Evolutionary conservation across 2,797 vertebrate genomes (phyloP).

Genomic region (Halcyon smyrnensis): DNA sequence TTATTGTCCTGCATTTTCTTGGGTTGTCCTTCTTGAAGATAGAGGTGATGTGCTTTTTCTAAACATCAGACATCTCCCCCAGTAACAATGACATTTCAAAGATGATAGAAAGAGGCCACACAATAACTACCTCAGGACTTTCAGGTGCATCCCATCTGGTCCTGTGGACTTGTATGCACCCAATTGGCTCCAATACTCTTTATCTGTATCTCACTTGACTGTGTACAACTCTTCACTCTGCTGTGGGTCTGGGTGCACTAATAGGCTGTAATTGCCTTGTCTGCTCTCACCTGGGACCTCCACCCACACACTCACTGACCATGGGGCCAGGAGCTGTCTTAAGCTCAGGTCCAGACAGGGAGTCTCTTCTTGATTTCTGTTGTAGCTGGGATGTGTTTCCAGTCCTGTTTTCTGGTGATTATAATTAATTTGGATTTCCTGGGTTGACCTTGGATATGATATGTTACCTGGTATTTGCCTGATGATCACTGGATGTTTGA

Average conservation of each 20-base stretch:
- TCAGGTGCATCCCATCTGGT: background rate
- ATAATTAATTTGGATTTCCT: background rate
- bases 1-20: background rate
- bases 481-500: background rate
- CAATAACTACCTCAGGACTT: background rate
- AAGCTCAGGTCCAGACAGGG: rapidly evolving
- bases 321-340: background rate
- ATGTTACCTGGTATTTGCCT: background rate
- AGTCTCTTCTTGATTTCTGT: rapidly evolving
- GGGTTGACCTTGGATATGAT: background rate
- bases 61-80: background rate
- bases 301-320: background rate
- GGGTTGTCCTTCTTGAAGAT: background rate
- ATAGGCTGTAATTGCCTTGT: background rate
- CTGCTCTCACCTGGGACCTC: background rate
- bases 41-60: background rate
- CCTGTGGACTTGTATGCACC: background rate
- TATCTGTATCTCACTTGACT: background rate
- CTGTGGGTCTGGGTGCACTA: background rate
- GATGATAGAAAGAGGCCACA: background rate
- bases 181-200: background rate
- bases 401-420: background rate
- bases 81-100: background rate
- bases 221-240: background rate
- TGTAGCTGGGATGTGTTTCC: rapidly evolving